Base-by-base conservation (phyloP, 2,888 invertebrate genomes). In the Sarcophaga caerulescens region DNA sequence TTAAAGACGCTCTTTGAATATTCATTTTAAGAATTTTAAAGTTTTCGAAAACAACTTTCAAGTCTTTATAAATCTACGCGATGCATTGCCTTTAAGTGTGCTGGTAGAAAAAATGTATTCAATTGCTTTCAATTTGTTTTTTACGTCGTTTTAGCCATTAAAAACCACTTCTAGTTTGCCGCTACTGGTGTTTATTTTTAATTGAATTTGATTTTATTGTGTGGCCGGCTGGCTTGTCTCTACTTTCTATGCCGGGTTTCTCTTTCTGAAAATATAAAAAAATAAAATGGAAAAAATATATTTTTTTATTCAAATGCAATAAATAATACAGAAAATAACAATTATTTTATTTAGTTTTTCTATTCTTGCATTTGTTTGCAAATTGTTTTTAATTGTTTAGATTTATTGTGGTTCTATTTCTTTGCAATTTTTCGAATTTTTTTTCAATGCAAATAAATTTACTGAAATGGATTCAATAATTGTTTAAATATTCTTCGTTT, bases 331-430 rank as follows among this genome's bases (percentile, higher is more conserved):
- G 19, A 59, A 69, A 69, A 52, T 11, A n/a, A 68, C n/a, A 81
- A 75, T 69, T 63, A 70, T 74, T 80, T 68, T 19, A n/a, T 65
- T 65, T 65, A 14, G 17, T 47, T 73, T 45, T 21, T 62, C 3
- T 6, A 25, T 21, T 60, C 65, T 35, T 63, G 45, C 35, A 35
- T 35, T 62, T 62, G 25, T n/a, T n/a, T n/a, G n/a, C n/a, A 69
- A 70, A 78, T 73, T 81, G 57, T 2, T 73, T 76, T 62, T 60
- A 82, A 82, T 85, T 82, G 79, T 35, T 82, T 82, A 17, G 62
- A 47, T 76, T 79, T 73, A 79, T 79, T 85, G 79, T 82, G 81
- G 75, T 70, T 65, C 62, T 52, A 59, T 69, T 84, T 69, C 0
- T 35, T 35, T 6, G 35, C 35, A 35, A 0, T 35, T 35, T 35